These are phyloP conservation scores for Columba livia DNA, from an alignment of 2,113 vertebrate species.

Conservation along the genomic window DNA sequence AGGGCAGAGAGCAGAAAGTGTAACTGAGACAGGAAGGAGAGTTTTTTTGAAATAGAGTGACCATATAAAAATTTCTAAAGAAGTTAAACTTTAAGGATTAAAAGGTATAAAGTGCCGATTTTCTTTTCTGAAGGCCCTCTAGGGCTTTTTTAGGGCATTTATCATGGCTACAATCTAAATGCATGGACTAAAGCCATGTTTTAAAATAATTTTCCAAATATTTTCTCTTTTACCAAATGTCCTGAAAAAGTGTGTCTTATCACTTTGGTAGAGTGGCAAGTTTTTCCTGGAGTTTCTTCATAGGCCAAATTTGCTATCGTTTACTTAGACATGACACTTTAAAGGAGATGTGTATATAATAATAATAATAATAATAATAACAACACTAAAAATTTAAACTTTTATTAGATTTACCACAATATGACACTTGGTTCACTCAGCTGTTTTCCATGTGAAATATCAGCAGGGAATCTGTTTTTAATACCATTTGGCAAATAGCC, in stretches of 20 bases:
- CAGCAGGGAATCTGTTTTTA: neutral
- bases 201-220: neutral
- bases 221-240: neutral
- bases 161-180: neutral
- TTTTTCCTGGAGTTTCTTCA: neutral
- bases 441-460: neutral
- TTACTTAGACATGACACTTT: neutral
- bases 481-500: neutral
- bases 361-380: too few species aligned
- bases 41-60: neutral
- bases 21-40: neutral
- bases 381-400: neutral
- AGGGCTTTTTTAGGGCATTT: neutral
- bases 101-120: neutral
- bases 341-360: neutral
- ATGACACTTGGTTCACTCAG: neutral
- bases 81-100: neutral
- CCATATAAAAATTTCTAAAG: neutral
- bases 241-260: neutral
- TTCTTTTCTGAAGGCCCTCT: neutral
- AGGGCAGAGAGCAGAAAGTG: neutral
- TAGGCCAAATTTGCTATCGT: neutral
- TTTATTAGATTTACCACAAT: neutral
- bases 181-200: neutral
- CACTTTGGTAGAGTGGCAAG: fast-evolving